Conservation (phyloP, 2,113 vertebrate genomes). For the Boulengeromyrus knoepffleri region DNA sequence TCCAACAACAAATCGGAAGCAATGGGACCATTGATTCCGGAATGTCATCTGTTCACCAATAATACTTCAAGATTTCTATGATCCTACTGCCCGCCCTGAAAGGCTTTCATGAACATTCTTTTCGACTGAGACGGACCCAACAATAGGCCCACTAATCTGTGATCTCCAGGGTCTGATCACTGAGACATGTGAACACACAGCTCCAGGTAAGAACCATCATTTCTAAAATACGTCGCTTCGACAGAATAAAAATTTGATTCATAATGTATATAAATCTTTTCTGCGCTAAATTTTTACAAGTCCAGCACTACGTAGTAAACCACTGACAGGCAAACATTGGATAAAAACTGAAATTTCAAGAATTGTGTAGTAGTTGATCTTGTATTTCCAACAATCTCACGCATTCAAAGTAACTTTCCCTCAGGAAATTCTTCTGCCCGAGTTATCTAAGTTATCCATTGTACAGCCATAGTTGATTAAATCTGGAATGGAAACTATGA, state of each 20-base stretch:
- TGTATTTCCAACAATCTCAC: neutral
- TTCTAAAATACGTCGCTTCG: neutral
- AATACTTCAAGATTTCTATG: neutral
- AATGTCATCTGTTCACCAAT: neutral
- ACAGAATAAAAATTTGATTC: neutral
- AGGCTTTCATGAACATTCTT: neutral
- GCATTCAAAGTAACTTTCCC: neutral
- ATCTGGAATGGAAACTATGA: neutral
- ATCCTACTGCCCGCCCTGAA: neutral
- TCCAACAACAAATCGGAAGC: neutral
- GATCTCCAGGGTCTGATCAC: constrained; percentile 20
- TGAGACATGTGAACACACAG: constrained; percentile 33
- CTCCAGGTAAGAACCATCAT: constrained; percentile 41
- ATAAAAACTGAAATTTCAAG: neutral
- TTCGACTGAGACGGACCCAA: neutral
- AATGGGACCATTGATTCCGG: neutral
- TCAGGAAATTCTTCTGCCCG: neutral
- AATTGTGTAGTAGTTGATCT: neutral
- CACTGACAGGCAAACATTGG: neutral
- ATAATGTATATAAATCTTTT: neutral
- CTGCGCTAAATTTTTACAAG: neutral
- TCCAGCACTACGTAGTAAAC: neutral
- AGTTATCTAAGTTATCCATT: neutral
- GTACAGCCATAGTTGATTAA: neutral
- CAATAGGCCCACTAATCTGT: constrained; percentile 14